These are phyloP conservation scores for Petrophora chlorosata DNA, from an alignment of 2,888 invertebrate species.

Conservation along the genomic window DNA sequence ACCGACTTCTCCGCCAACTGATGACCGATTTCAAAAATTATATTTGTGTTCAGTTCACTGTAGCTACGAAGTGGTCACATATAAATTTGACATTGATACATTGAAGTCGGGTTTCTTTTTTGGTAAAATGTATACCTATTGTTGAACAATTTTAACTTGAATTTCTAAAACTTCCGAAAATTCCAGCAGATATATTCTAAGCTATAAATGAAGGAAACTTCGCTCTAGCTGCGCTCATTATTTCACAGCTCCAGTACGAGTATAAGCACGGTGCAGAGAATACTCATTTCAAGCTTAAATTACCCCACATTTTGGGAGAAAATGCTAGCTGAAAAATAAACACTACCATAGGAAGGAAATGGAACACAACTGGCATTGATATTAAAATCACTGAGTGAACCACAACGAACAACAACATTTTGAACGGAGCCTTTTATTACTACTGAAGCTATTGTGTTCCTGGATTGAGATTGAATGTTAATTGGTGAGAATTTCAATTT, in stretches of 20 bases:
- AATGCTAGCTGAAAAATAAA: neutral
- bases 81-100: too few species aligned
- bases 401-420: constrained; percentile 8
- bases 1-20: too few species aligned
- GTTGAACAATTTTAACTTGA: too few species aligned
- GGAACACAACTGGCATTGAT: constrained; percentile 19
- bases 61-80: too few species aligned
- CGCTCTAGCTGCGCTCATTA: constrained; percentile 13
- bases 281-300: constrained; percentile 13
- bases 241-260: constrained; percentile 7
- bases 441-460: neutral
- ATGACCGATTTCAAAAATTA: too few species aligned
- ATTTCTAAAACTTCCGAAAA: too few species aligned
- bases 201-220: constrained; percentile 2
- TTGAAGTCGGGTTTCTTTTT: too few species aligned
- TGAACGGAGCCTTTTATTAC: constrained; percentile 14
- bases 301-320: constrained; percentile 3
- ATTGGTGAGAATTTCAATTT: too few species aligned
- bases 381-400: constrained; percentile 14
- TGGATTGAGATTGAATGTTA: too few species aligned
- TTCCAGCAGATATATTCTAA: neutral
- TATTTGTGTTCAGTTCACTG: too few species aligned
- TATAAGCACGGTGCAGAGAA: constrained; percentile 5
- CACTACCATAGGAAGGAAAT: constrained; percentile 4
- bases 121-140: too few species aligned